Evolutionary conservation across 1,140 invertebrate genomes (phyloP), one percentile per base, ranked within the genome.

Genomic region (Eubasilissa regina): DNA sequence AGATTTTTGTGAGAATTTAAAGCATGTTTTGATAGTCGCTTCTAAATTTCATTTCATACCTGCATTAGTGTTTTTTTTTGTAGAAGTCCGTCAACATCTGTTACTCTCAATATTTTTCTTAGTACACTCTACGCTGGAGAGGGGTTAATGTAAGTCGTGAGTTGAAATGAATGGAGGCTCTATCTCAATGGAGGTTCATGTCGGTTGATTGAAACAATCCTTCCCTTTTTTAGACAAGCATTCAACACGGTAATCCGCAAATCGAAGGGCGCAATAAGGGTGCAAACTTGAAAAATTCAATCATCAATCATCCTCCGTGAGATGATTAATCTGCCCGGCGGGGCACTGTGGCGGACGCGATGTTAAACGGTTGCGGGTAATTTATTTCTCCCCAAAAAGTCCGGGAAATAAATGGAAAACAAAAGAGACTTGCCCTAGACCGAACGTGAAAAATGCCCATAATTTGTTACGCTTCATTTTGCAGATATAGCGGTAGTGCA

Each of bases 331-430:
- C 48, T 51, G 13, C 58, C 53, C 58, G 58, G 12, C 25, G 17
- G 60, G 35, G 19, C 35, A 25, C 60, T 64, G 60, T 25, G 60
- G 60, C 60, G 19, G 60, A 64, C 60, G 60, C 60, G 60, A 64
- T 64, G 60, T n/a, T 64, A 64, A 64, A 64, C 60, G 60, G 60
- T 64, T 43, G 35, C 35, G 60, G 60, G 60, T 44, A 64, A 64
- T 64, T 64, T 64, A 35, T 64, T 64, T 35, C 60, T 64, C 60
- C 19, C 60, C 35, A 64, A 64, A 64, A 64, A 64, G 60, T 64
- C 60, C 9, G 60, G 60, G 13, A 64, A 64, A 64, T 64, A 25
- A 64, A 64, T 64, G 60, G 60, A 64, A 64, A 64, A 64, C 60
- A 64, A 64, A 64, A 64, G 60, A 10, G 60, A 35, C 60, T 51